phyloP scores from a whole-genome alignment of 2,888 invertebrate species.

The Cryptosula pallasiana region DNA sequence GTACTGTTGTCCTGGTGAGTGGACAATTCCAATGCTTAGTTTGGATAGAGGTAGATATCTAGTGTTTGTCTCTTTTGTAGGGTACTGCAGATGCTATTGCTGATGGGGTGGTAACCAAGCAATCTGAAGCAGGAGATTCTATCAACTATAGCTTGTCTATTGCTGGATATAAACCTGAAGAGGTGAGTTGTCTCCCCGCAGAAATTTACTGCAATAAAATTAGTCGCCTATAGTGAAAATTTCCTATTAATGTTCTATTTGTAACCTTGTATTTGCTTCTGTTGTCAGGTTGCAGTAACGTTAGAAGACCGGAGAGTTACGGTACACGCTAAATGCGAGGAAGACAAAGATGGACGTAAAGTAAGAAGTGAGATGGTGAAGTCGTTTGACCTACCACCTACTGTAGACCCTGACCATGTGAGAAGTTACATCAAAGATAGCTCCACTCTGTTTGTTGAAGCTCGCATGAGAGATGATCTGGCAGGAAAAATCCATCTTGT shows the following conservation, averaged over 20 bases:
- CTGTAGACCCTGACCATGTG: constrained; percentile 14
- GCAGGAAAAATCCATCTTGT: constrained; percentile 22
- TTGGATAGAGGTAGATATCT: too few species aligned
- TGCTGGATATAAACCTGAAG: constrained; percentile 18
- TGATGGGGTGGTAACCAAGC: constrained; percentile 1
- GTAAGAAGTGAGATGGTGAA: constrained; percentile 22
- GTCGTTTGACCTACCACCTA: constrained; percentile 21
- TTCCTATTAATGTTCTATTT: neutral
- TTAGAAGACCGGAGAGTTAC: constrained; percentile 6
- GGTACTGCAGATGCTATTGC: too few species aligned
- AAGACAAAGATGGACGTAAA: constrained; percentile 9
- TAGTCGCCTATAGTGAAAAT: too few species aligned
- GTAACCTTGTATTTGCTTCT: neutral
- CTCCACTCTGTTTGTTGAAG: constrained; percentile 13
- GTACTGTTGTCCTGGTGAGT: too few species aligned
- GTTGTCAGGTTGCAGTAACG: neutral
- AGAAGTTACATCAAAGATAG: constrained; percentile 24
- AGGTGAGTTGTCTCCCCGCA: neutral
- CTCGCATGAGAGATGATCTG: constrained; percentile 10
- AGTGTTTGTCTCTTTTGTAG: too few species aligned
- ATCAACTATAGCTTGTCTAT: constrained; percentile 22
- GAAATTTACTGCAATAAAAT: too few species aligned
- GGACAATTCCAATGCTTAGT: too few species aligned
- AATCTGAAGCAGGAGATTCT: constrained; percentile 6
- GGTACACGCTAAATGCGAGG: constrained; percentile 16